phyloP scores from a whole-genome alignment of 2,797 vertebrate genomes.

The Prionace glauca region DNA sequence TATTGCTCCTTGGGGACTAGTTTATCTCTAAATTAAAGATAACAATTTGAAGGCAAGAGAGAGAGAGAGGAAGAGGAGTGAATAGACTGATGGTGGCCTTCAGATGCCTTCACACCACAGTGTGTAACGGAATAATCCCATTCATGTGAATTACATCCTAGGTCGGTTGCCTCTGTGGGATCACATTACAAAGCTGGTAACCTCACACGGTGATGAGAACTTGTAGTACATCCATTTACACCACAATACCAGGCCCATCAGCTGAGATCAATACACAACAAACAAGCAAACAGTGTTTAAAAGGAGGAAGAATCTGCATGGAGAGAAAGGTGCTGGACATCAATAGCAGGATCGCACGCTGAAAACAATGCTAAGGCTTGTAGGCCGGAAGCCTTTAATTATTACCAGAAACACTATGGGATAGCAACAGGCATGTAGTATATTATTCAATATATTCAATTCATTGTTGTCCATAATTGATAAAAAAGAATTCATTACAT shows the following conservation, averaged over 20 bases:
- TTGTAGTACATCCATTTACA: conserved; percentile 42
- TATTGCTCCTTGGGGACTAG: conserved; percentile 3
- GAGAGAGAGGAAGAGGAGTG: not conserved
- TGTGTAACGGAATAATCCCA: conserved; percentile 26
- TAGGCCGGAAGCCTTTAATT: not conserved
- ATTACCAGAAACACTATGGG: not conserved
- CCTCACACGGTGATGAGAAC: conserved; percentile 41
- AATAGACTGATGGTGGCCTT: not conserved
- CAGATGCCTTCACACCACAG: conserved; percentile 19
- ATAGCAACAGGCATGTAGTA: not conserved
- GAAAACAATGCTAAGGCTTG: not conserved
- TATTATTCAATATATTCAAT: conserved; percentile 6
- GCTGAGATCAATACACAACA: conserved; percentile 16
- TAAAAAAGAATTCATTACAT: not conserved
- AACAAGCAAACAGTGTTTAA: conserved; percentile 38
- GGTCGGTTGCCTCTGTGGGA: conserved; percentile 43
- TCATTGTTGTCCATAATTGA: not conserved
- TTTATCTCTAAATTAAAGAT: conserved; percentile 17
- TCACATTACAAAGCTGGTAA: conserved; percentile 48
- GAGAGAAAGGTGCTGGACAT: conserved; percentile 38
- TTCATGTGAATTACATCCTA: conserved; percentile 34
- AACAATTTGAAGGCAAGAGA: conserved; percentile 19
- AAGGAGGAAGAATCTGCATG: conserved; percentile 31
- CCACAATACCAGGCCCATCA: conserved; percentile 35
- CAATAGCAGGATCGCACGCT: not conserved